Percentiles rank a stretch among this genome's conserved stretches.
Conservation (phyloP, 2,888 invertebrate genomes). For the Luffia ferchaultella region DNA sequence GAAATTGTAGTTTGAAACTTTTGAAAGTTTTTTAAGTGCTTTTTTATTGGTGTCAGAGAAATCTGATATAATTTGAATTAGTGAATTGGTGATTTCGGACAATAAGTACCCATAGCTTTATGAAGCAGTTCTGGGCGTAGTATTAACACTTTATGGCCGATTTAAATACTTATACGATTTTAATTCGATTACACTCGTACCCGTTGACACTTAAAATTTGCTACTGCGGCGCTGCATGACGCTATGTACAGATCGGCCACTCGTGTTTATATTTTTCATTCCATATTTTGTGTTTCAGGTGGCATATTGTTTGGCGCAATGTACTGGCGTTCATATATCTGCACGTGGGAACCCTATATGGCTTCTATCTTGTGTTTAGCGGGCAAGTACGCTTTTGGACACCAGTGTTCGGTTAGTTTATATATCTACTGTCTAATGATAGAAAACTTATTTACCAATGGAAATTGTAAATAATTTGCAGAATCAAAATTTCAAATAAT, state of each 20-base stretch:
- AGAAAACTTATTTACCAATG: background rate
- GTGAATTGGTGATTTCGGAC: too few relatives aligned
- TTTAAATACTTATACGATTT: background rate
- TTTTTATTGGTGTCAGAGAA: too few relatives aligned
- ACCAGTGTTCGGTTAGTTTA: constrained; percentile 56
- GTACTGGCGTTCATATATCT: constrained; percentile 76
- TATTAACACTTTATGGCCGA: background rate
- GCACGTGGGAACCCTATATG: constrained; percentile 72
- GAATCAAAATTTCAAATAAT: background rate
- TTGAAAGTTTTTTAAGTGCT: too few relatives aligned
- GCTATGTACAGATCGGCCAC: background rate
- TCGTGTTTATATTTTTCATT: background rate
- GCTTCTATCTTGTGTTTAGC: constrained; percentile 61
- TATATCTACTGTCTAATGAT: background rate
- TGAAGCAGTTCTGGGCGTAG: too few relatives aligned
- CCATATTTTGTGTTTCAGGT: constrained; percentile 57
- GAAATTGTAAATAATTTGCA: background rate
- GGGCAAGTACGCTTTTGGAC: constrained; percentile 54
- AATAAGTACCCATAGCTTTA: too few relatives aligned
- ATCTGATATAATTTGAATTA: too few relatives aligned
- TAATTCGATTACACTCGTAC: background rate
- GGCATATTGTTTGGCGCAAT: constrained; percentile 84
- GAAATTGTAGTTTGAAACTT: too few relatives aligned
- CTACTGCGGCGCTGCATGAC: background rate
- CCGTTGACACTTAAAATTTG: background rate